Evolutionary conservation across 2,113 vertebrate genomes (phyloP).

Genomic region (Probosciger aterrimus): DNA sequence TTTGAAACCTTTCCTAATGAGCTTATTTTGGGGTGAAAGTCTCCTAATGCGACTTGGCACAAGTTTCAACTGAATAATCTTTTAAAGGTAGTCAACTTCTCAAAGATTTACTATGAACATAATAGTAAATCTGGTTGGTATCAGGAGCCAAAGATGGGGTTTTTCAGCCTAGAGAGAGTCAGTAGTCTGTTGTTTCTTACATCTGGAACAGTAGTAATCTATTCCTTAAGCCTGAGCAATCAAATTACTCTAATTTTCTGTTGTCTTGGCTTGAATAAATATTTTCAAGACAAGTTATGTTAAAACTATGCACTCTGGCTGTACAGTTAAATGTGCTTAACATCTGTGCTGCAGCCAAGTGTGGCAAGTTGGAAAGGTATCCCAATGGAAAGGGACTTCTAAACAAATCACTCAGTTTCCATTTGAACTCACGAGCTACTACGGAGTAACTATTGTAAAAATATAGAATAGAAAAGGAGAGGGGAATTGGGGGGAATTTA

Average conservation of each 20-base stretch:
- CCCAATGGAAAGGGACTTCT: background rate
- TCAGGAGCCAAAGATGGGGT: background rate
- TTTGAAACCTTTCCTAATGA: background rate
- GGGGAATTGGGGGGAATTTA: background rate
- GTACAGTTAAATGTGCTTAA: constrained; percentile 48
- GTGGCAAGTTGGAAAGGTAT: constrained; percentile 36
- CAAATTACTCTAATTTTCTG: constrained; percentile 63
- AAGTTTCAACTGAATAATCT: background rate
- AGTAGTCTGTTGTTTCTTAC: constrained; percentile 31
- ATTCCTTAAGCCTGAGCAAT: constrained; percentile 35
- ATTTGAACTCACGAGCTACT: background rate
- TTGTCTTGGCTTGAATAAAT: constrained; percentile 61
- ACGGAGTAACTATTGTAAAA: background rate
- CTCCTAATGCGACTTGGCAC: background rate
- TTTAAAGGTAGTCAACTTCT: background rate
- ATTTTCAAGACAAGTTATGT: constrained; percentile 64
- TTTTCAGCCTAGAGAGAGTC: constrained; percentile 32
- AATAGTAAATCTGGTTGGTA: constrained; percentile 5
- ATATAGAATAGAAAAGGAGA: background rate
- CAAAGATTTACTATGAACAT: constrained; percentile 30
- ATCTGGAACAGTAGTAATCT: constrained; percentile 43
- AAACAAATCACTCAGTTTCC: background rate
- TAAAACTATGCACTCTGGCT: constrained; percentile 44
- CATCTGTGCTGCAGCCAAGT: constrained; percentile 39
- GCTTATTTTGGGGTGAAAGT: background rate